A percentile compares a stretch with the other conserved stretches of the same genome.
Evolutionary conservation across 2,888 invertebrate species (phyloP).

Genomic region (Chymomyza caudatula): DNA sequence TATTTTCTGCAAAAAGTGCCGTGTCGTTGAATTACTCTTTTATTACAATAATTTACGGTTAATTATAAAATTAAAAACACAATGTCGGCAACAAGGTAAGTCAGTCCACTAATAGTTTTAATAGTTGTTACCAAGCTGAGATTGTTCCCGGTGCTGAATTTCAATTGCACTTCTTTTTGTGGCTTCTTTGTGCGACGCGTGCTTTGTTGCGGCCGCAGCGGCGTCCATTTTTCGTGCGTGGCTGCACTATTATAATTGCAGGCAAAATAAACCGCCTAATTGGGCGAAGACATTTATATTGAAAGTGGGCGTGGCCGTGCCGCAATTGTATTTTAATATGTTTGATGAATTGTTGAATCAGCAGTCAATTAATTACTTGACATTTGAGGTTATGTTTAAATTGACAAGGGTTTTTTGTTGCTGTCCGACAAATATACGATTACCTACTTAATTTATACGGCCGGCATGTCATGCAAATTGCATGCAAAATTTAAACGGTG

Average conservation of each 20-base stretch:
- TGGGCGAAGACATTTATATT: background rate
- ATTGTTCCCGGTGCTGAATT: background rate
- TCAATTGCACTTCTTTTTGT: slow-evolving; percentile 47
- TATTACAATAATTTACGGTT: slow-evolving; percentile 1
- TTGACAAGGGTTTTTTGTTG: slow-evolving; percentile 42
- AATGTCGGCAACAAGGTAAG: slow-evolving; percentile 74
- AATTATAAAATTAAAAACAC: slow-evolving; percentile 31
- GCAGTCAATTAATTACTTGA: slow-evolving; percentile 15
- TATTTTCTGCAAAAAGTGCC: slow-evolving; percentile 40
- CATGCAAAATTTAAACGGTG: slow-evolving; percentile 12
- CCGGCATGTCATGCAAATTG: slow-evolving; percentile 35
- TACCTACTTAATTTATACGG: background rate
- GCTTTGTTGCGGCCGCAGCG: slow-evolving; percentile 43
- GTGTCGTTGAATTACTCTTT: slow-evolving; percentile 20
- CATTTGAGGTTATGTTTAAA: slow-evolving; percentile 67
- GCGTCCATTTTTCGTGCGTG: slow-evolving; percentile 53
- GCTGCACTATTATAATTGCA: slow-evolving; percentile 9
- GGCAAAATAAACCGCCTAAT: background rate
- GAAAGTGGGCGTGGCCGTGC: slow-evolving; percentile 57
- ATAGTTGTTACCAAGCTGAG: background rate
- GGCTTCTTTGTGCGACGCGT: slow-evolving; percentile 64
- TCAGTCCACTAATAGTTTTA: slow-evolving; percentile 5
- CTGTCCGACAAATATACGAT: background rate
- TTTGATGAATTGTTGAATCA: slow-evolving; percentile 20
- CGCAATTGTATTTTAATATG: slow-evolving; percentile 51